Conservation (phyloP, 2,888 invertebrate genomes). For the Tipula confusa region DNA sequence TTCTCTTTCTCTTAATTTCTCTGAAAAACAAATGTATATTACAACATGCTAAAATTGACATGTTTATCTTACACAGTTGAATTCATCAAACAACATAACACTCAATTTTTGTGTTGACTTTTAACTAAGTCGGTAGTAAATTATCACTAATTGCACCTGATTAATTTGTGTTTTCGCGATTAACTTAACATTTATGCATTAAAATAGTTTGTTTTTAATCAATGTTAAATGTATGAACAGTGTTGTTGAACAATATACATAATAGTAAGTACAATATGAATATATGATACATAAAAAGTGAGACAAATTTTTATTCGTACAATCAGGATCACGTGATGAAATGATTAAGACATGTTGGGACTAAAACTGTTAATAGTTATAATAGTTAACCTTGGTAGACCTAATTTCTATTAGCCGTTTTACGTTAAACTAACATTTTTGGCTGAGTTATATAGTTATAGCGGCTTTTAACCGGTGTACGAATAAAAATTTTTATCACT, state of each 20-base stretch:
- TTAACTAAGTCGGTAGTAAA: too few species aligned
- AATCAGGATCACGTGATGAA: not conserved
- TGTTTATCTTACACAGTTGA: not conserved
- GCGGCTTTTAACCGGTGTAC: not conserved
- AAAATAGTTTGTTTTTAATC: too few species aligned
- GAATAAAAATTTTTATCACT: not conserved
- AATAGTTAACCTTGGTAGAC: too few species aligned
- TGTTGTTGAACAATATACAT: not conserved
- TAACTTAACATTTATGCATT: not conserved
- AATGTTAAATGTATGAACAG: too few species aligned
- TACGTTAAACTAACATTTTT: too few species aligned
- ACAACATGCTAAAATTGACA: constrained; percentile 13
- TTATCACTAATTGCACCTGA: not conserved
- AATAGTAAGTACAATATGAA: not conserved
- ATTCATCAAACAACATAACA: not conserved
- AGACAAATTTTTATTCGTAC: not conserved
- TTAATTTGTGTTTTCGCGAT: not conserved
- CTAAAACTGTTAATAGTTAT: too few species aligned
- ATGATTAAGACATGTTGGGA: too few species aligned
- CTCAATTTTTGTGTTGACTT: not conserved
- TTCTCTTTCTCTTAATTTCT: not conserved
- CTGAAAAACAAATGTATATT: not conserved
- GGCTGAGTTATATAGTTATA: too few species aligned
- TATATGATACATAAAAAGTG: not conserved
- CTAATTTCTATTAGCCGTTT: too few species aligned